These are phyloP conservation scores for Sternotherus odoratus DNA, from an alignment of 2,797 vertebrate species.

Conservation along the genomic window DNA sequence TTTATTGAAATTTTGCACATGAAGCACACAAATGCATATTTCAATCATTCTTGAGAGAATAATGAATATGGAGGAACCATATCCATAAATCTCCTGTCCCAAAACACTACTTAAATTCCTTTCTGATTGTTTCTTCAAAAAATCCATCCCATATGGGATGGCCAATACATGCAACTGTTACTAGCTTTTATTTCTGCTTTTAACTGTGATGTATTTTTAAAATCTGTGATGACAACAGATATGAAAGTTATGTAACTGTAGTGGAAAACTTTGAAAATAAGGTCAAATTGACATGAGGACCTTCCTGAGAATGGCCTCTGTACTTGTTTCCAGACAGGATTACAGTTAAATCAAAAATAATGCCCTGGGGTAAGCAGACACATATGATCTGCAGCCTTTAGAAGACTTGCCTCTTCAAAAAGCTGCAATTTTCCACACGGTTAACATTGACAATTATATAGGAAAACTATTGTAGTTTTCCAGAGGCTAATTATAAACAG, in stretches of 20 bases:
- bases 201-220: neutral
- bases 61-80: neutral
- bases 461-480: conserved; percentile 48
- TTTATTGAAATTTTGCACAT: conserved; percentile 7
- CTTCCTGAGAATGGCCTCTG: conserved; percentile 8
- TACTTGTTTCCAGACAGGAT: conserved; percentile 42
- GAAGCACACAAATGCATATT: neutral
- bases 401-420: conserved; percentile 43
- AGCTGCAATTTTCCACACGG: conserved; percentile 50
- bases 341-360: conserved; percentile 43
- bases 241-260: neutral
- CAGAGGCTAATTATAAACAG: conserved; percentile 76
- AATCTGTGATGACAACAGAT: neutral
- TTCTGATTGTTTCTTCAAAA: neutral
- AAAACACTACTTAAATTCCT: neutral
- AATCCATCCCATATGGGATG: neutral
- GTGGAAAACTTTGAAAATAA: conserved; percentile 49
- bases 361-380: neutral
- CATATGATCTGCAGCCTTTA: neutral
- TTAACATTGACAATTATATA: conserved; percentile 21
- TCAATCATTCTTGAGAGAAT: conserved; percentile 35
- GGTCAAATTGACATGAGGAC: conserved; percentile 8
- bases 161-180: neutral
- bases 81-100: neutral
- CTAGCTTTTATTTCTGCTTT: conserved; percentile 11